These are phyloP conservation scores for Elaphurus davidianus DNA, from an alignment of 2,113 vertebrate genomes.

Conservation along the genomic window DNA sequence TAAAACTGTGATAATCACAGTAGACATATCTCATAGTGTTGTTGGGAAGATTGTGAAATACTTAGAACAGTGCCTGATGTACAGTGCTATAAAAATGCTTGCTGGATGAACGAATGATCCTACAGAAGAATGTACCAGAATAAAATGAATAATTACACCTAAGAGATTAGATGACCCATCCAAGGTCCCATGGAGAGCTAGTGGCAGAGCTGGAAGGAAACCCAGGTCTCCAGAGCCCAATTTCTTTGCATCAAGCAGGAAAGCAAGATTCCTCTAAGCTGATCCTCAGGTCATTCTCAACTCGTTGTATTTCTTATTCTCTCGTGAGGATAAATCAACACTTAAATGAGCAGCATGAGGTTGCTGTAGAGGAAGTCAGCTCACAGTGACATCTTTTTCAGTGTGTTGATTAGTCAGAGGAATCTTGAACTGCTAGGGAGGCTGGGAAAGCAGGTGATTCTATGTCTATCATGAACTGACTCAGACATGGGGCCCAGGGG, in stretches of 20 bases:
- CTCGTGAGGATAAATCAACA: slow-evolving; percentile 42
- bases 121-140: background rate
- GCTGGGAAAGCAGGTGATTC: background rate
- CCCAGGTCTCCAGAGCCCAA: background rate
- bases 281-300: background rate
- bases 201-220: background rate
- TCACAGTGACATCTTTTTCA: background rate
- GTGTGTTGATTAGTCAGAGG: background rate
- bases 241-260: background rate
- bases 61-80: background rate
- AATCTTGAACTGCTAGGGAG: background rate
- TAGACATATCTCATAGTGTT: background rate
- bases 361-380: background rate
- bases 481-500: background rate
- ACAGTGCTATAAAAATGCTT: background rate
- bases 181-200: background rate
- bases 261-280: background rate
- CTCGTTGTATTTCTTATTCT: background rate
- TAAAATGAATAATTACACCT: background rate
- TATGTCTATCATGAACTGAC: background rate
- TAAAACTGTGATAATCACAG: background rate
- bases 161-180: background rate
- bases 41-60: background rate
- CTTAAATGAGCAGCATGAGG: slow-evolving; percentile 25
- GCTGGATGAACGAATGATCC: background rate